Evolutionary conservation across 2,797 vertebrate species (phyloP).

Genomic region (Acipenser ruthenus): DNA sequence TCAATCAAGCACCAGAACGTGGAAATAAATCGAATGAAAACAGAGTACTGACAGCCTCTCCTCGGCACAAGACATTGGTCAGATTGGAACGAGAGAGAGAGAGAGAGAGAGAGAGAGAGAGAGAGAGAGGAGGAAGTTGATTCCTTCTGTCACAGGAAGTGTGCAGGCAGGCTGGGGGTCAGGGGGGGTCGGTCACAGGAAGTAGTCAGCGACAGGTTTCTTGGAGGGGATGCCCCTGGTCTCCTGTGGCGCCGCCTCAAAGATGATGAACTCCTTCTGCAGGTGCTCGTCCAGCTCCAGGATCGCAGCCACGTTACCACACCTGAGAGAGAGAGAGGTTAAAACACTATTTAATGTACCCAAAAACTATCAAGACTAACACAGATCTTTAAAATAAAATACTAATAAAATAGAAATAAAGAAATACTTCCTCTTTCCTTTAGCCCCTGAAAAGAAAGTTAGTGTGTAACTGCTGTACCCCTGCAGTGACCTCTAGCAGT

Average conservation of each 20-base stretch:
- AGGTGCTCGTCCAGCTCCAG: slow-evolving; percentile 65
- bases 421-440: too few relatives aligned
- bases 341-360: too few relatives aligned
- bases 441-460: too few relatives aligned
- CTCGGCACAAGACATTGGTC: slow-evolving; percentile 52
- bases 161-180: background rate
- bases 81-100: slow-evolving; percentile 46
- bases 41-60: slow-evolving; percentile 50
- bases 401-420: too few relatives aligned
- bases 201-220: slow-evolving; percentile 63
- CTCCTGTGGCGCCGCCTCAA: slow-evolving; percentile 65
- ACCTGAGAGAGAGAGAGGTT: slow-evolving; percentile 32
- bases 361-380: too few relatives aligned
- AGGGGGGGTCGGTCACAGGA: slow-evolving; percentile 67
- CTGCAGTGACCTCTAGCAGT: too few relatives aligned
- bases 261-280: slow-evolving; percentile 70
- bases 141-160: slow-evolving; percentile 41
- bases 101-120: slow-evolving; percentile 58
- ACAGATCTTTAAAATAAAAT: too few relatives aligned
- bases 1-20: too few relatives aligned
- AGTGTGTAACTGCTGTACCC: too few relatives aligned
- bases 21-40: too few relatives aligned
- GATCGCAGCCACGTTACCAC: slow-evolving; percentile 65
- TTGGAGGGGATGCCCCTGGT: slow-evolving; percentile 65
- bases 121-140: slow-evolving; percentile 29